Conservation (phyloP, 2,797 vertebrate genomes). For the Aphelocoma californica region DNA sequence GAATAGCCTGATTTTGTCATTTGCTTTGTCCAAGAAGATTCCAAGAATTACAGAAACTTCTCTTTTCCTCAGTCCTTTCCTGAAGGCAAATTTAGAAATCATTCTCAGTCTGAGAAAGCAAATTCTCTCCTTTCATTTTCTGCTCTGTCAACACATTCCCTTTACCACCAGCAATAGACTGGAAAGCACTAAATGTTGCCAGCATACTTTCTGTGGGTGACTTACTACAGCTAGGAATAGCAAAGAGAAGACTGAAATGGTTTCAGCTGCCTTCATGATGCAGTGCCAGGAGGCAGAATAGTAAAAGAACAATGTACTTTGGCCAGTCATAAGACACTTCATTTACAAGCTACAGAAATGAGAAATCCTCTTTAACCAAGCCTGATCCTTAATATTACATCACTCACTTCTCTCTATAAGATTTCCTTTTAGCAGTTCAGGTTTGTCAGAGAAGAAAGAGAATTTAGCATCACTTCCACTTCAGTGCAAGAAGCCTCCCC, state of each 20-base stretch:
- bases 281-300: neutral
- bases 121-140: neutral
- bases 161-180: neutral
- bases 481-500: neutral
- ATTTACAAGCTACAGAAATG: neutral
- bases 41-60: neutral
- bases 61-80: neutral
- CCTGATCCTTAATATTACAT: neutral
- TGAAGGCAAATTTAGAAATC: neutral
- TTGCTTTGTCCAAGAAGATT: neutral
- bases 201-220: neutral
- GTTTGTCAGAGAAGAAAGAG: neutral
- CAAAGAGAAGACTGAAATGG: neutral
- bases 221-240: neutral
- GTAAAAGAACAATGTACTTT: neutral
- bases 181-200: neutral
- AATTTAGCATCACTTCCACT: neutral
- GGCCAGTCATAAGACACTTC: neutral
- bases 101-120: neutral
- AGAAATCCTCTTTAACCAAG: neutral
- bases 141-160: neutral
- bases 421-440: neutral
- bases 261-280: neutral
- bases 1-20: neutral
- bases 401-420: neutral